These are phyloP conservation scores for Galaxea fascicularis DNA, from an alignment of 92 coral and sea anemone genomes.

Conservation along the genomic window DNA sequence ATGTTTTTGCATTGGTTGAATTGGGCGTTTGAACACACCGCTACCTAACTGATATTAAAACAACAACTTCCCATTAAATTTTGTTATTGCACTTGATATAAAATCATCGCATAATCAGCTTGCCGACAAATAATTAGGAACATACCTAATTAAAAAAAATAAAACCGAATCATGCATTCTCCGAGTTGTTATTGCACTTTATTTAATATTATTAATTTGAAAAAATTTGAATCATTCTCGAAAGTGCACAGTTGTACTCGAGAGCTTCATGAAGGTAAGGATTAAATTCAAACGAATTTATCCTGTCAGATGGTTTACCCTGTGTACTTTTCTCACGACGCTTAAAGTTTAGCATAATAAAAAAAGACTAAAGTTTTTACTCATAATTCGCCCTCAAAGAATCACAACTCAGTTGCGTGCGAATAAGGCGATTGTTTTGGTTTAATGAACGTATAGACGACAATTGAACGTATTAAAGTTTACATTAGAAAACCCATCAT, in stretches of 20 bases:
- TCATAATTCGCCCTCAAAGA: too few species aligned
- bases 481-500: background rate
- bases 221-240: background rate
- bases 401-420: background rate
- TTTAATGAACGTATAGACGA: slow-evolving; percentile 11
- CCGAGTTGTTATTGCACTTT: too few species aligned
- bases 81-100: too few species aligned
- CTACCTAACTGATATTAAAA: too few species aligned
- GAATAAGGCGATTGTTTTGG: background rate
- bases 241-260: background rate
- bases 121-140: slow-evolving; percentile 9
- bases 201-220: too few species aligned
- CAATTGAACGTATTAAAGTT: background rate
- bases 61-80: too few species aligned
- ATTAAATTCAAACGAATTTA: slow-evolving; percentile 15
- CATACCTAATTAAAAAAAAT: slow-evolving; percentile 20
- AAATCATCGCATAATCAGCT: background rate
- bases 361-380: background rate
- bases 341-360: background rate
- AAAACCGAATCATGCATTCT: too few species aligned
- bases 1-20: background rate
- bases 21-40: too few species aligned
- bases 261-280: slow-evolving; percentile 1
- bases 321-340: slow-evolving; percentile 10
- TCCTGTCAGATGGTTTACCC: background rate